Evolutionary conservation across 2,888 invertebrate genomes (phyloP).

Genomic region (Brachypalpus laphriformis): DNA sequence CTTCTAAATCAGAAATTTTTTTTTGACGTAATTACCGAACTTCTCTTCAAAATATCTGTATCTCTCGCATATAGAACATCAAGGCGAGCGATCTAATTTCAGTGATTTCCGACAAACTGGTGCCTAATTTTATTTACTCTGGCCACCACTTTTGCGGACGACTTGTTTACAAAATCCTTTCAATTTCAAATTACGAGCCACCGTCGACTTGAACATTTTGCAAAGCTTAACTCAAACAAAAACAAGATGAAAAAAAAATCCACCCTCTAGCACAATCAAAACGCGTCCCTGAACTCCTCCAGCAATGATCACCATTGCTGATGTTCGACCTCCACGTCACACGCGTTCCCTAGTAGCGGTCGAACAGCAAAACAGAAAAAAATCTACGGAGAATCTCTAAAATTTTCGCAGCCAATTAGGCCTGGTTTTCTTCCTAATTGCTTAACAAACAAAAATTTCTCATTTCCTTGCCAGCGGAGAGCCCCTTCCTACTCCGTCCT

Average conservation of each 20-base stretch:
- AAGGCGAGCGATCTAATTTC: slow-evolving; percentile 6
- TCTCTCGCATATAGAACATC: background rate
- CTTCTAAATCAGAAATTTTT: background rate
- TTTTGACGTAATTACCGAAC: background rate
- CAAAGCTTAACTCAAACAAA: slow-evolving; percentile 23
- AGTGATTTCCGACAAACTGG: slow-evolving; percentile 21
- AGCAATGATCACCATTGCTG: slow-evolving; percentile 12
- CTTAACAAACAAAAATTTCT: slow-evolving; percentile 53
- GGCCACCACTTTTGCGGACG: background rate
- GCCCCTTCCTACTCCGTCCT: background rate
- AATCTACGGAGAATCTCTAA: background rate
- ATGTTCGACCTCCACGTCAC: background rate
- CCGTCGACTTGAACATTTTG: background rate
- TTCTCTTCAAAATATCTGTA: background rate
- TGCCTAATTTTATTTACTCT: slow-evolving; percentile 32
- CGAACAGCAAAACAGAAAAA: background rate
- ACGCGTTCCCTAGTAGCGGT: background rate
- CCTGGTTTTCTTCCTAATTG: slow-evolving; percentile 57
- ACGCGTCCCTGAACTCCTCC: background rate
- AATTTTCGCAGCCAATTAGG: slow-evolving; percentile 66
- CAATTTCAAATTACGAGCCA: slow-evolving; percentile 11
- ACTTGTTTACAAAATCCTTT: slow-evolving; percentile 28
- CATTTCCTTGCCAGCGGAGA: background rate
- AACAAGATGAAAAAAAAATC: slow-evolving; percentile 31
- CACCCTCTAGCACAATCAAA: slow-evolving; percentile 17